Conservation (phyloP, 2,888 invertebrate genomes). For the Disparrhopalites patrizii region DNA sequence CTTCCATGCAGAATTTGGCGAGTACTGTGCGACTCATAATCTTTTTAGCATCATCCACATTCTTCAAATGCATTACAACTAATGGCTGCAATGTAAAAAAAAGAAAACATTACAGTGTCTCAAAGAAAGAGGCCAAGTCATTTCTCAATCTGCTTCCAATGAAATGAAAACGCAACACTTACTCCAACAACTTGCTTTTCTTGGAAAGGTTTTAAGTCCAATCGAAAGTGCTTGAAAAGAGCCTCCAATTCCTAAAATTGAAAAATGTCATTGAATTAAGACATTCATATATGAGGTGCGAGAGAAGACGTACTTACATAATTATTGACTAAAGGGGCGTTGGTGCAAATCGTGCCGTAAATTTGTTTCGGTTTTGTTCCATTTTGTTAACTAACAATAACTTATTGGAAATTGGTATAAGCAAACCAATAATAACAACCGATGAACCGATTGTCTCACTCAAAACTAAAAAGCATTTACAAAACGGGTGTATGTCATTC, state of each 20-base stretch:
- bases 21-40: slow-evolving; percentile 77
- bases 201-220: slow-evolving; percentile 29
- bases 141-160: neutral
- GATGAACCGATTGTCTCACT: too few relatives aligned
- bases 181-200: slow-evolving; percentile 32
- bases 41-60: slow-evolving; percentile 65
- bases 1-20: slow-evolving; percentile 70
- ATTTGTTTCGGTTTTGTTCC: too few relatives aligned
- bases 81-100: slow-evolving; percentile 62
- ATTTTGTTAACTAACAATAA: too few relatives aligned
- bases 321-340: too few relatives aligned
- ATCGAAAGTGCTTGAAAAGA: slow-evolving; percentile 32
- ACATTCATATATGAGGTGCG: too few relatives aligned
- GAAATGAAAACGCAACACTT: neutral
- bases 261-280: too few relatives aligned
- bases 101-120: neutral
- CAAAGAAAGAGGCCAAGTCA: neutral
- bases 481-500: too few relatives aligned
- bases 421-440: too few relatives aligned
- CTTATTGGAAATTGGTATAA: too few relatives aligned
- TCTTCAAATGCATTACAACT: slow-evolving; percentile 73
- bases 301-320: too few relatives aligned
- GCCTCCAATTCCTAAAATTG: slow-evolving; percentile 38
- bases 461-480: too few relatives aligned
- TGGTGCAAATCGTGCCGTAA: too few relatives aligned